Conservation (phyloP, 2,797 vertebrate species). For the Anisognathus igniventris region DNA sequence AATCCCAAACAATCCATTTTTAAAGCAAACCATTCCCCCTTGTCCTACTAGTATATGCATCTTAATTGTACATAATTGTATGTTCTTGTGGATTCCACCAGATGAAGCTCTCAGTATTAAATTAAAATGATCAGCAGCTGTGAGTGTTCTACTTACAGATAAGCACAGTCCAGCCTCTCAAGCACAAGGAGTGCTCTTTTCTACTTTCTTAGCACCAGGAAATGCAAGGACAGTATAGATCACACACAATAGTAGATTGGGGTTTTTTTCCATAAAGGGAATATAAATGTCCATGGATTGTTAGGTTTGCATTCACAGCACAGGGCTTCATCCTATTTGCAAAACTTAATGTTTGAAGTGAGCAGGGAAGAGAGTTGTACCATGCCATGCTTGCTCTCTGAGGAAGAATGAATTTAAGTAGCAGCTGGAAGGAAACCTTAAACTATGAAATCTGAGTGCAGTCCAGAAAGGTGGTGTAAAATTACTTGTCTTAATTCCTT, state of each 20-base stretch:
- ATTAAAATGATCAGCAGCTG: not conserved
- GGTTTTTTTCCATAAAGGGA: not conserved
- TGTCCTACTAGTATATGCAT: not conserved
- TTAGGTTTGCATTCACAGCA: not conserved
- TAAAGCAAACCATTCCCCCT: not conserved
- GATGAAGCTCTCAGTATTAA: not conserved
- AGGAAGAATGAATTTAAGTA: not conserved
- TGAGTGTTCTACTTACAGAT: not conserved
- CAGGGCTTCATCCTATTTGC: not conserved
- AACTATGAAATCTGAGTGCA: not conserved
- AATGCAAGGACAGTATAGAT: not conserved
- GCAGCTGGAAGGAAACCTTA: not conserved
- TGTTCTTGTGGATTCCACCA: not conserved
- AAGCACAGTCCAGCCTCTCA: not conserved
- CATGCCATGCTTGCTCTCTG: not conserved
- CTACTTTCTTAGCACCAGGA: not conserved
- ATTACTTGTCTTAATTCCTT: slow-evolving; percentile 6
- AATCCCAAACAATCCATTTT: not conserved
- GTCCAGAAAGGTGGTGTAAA: not conserved
- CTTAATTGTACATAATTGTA: not conserved
- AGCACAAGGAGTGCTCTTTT: not conserved
- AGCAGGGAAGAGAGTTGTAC: not conserved
- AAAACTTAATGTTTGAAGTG: not conserved
- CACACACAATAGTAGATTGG: not conserved
- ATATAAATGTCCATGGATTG: not conserved